Evolutionary conservation across 2,113 vertebrate genomes (phyloP).

Genomic region (Mellivora capensis): DNA sequence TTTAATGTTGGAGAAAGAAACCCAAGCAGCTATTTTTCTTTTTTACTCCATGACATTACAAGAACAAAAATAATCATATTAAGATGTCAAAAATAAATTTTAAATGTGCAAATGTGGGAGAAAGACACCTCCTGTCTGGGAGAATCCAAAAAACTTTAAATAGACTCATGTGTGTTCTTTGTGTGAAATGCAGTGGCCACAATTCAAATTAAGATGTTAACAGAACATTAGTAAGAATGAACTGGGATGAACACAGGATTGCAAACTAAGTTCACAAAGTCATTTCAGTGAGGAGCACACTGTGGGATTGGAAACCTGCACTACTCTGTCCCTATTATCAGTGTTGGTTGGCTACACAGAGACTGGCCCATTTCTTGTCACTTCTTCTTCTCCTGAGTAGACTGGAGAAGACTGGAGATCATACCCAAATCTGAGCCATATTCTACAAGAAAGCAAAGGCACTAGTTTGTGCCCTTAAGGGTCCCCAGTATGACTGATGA

Average conservation of each 20-base stretch:
- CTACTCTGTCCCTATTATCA: neutral
- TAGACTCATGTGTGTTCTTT: constrained; percentile 23
- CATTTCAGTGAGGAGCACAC: neutral
- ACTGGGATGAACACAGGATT: neutral
- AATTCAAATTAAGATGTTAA: constrained; percentile 44
- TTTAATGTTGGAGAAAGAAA: constrained; percentile 40
- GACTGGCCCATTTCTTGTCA: neutral
- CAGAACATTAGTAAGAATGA: constrained; percentile 18
- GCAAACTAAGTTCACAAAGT: constrained; percentile 21
- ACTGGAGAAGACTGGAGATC: neutral
- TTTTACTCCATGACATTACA: constrained; percentile 40
- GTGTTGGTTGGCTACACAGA: neutral
- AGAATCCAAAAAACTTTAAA: constrained; percentile 15
- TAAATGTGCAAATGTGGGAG: constrained; percentile 21
- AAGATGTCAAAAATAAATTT: constrained; percentile 61
- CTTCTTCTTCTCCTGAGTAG: neutral
- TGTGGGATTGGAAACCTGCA: neutral
- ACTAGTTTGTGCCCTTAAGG: neutral
- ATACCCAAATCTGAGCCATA: neutral
- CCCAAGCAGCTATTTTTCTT: constrained; percentile 32
- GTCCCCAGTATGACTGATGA: neutral
- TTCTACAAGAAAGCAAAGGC: neutral
- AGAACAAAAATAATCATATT: constrained; percentile 64
- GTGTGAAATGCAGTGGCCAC: constrained; percentile 10
- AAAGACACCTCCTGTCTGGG: constrained; percentile 46